A percentile compares a stretch with the other conserved stretches of the same genome.
Conservation (phyloP, 1,140 invertebrate species). For the Panulirus ornatus region DNA sequence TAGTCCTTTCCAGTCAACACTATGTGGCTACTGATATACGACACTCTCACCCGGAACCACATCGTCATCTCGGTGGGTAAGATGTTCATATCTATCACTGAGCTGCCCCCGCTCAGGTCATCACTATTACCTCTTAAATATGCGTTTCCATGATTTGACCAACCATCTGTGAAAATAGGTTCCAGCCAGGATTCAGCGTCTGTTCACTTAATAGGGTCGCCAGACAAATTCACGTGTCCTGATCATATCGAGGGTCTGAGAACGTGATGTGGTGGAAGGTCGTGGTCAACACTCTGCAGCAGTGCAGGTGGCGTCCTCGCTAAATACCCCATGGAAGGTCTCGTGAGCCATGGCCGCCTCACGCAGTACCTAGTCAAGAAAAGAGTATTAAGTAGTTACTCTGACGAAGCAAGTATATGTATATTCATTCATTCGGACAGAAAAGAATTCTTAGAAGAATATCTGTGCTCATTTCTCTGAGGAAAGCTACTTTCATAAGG, state of each 20-base stretch:
- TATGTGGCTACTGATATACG: no score
- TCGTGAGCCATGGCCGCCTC: conserved; percentile 82
- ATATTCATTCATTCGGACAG: neutral
- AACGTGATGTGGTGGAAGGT: neutral
- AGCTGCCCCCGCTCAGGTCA: neutral
- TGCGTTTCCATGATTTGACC: no score
- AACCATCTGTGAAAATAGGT: neutral
- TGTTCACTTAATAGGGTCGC: neutral
- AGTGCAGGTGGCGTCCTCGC: conserved; percentile 37
- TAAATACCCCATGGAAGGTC: conserved; percentile 73
- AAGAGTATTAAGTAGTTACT: neutral
- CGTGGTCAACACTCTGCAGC: conserved; percentile 35
- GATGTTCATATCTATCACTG: no score
- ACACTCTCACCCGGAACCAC: no score
- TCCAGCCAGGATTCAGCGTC: neutral
- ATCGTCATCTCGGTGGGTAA: no score
- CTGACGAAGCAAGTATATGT: no score
- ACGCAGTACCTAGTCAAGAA: conserved; percentile 78
- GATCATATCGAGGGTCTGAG: neutral
- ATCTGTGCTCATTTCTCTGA: neutral
- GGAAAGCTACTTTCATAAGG: neutral
- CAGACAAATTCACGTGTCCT: neutral
- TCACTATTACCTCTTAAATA: neutral
- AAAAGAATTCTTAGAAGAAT: neutral
- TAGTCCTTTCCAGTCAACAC: no score